A percentile compares a stretch with the other conserved stretches of the same genome.
These are phyloP conservation scores for Drosophila phalerata DNA, from an alignment of 2,888 invertebrate species.

Conservation along the genomic window DNA sequence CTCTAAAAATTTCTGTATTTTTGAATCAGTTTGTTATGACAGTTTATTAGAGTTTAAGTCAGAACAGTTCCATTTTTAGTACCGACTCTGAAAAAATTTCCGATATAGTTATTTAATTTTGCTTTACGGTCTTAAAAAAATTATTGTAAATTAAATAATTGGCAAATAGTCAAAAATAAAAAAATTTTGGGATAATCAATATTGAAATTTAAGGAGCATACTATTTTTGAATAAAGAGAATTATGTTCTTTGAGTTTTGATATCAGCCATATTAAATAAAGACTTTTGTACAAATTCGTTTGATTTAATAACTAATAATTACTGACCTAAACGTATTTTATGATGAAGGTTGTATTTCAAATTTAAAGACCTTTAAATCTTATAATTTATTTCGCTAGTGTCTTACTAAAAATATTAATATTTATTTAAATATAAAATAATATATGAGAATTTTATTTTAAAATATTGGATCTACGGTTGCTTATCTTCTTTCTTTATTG, in stretches of 20 bases:
- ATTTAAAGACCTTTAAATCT: background rate
- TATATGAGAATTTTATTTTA: too few relatives aligned
- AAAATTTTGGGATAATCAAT: too few relatives aligned
- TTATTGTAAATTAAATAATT: background rate
- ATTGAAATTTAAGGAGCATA: too few relatives aligned
- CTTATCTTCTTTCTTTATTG: too few relatives aligned
- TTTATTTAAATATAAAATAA: too few relatives aligned
- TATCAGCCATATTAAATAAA: background rate
- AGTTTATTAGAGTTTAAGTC: background rate
- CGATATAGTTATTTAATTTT: too few relatives aligned
- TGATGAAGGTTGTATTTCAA: background rate
- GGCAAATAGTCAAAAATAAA: too few relatives aligned
- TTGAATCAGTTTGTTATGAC: background rate
- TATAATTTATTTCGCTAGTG: background rate
- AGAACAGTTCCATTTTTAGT: too few relatives aligned
- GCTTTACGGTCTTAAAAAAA: background rate
- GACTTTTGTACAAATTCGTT: background rate
- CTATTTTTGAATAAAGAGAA: too few relatives aligned
- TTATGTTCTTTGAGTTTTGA: background rate
- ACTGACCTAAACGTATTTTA: background rate
- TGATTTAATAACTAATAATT: background rate
- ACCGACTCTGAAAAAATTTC: too few relatives aligned
- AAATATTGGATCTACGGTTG: too few relatives aligned
- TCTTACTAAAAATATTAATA: background rate
- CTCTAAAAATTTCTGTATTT: background rate